Evolutionary conservation across 2,797 vertebrate genomes (phyloP), one percentile per base, ranked within the genome.

Genomic region (Spinus olivaceus): DNA sequence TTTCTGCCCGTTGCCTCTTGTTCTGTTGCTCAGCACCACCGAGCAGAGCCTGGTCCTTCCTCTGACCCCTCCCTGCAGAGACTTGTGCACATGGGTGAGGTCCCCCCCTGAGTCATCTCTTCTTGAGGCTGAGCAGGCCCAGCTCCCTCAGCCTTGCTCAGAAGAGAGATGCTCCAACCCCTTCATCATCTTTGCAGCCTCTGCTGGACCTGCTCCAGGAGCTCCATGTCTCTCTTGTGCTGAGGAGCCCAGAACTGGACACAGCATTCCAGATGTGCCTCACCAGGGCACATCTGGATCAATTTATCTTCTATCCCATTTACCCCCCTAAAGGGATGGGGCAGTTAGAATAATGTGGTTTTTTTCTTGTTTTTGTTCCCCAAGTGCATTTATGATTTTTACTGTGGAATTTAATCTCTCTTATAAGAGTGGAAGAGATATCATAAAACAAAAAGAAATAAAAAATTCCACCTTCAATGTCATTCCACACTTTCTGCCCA

Each of bases 1-100:
- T 50, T 37, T 72, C 59, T 65, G 44, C 32, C 44, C 2, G 0
- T 10, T 56, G 30, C 35, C 41, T 49, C 42, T 7, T 37, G 44
- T 44, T 37, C 44, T 49, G 2, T 28, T 42, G 32, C 50, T 44
- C 37, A 54, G 37, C 51, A 24, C 16, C 59, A 12, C 23, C 0
- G 8, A 71, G 74, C 30, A 57, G n/a, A 57, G 37, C 37, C 44
- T 51, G 76, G 5, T 57, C 28, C 37, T n/a, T 50, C 18, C 59
- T 25, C 51, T 21, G 51, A 27, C 20, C 44, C 44, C 16, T 50
- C 67, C 44, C 51, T 59, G 54, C 59, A 65, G 32, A 28, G 30
- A 25, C 25, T 10, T 1, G 1, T 27, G 35, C 2, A 6, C 47
- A 9, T 3, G 11, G 22, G 8, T 14, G 39, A 54, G 35, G 25